Percentiles rank a stretch among this genome's conserved stretches.
These are phyloP conservation scores for Agrilus mali DNA, from an alignment of 2,888 invertebrate species.

Conservation along the genomic window DNA sequence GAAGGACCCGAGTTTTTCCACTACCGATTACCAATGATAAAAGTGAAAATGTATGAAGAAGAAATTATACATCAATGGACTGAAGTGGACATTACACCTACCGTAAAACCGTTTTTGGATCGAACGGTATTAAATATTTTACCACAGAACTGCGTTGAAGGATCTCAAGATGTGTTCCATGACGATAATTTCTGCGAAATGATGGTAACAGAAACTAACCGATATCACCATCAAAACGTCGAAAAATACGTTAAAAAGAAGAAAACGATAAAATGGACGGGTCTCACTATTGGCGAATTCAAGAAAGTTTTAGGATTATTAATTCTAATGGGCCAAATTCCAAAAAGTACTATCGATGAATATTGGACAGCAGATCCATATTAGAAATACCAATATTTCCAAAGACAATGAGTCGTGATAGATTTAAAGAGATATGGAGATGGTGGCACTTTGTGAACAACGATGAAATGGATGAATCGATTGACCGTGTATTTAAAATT, in stretches of 20 bases:
- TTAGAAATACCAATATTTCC: constrained; percentile 1
- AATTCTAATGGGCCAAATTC: not conserved
- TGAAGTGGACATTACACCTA: too few relatives aligned
- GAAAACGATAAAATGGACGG: not conserved
- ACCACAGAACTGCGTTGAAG: too few relatives aligned
- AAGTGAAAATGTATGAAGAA: too few relatives aligned
- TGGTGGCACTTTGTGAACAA: not conserved
- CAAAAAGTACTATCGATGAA: not conserved
- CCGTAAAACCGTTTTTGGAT: too few relatives aligned
- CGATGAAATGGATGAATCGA: not conserved
- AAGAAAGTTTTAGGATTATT: constrained; percentile 1
- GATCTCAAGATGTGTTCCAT: too few relatives aligned
- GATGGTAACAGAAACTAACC: not conserved
- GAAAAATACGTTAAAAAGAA: not conserved
- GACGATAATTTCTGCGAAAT: constrained; percentile 1
- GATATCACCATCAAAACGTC: constrained; percentile 1
- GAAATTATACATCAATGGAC: too few relatives aligned
- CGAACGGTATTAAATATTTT: too few relatives aligned
- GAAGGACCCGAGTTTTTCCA: too few relatives aligned
- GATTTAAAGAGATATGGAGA: constrained; percentile 1
- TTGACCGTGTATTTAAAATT: too few relatives aligned
- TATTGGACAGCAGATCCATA: constrained; percentile 1
- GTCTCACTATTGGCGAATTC: not conserved
- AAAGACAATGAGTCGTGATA: not conserved
- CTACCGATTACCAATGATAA: too few relatives aligned